These are phyloP conservation scores for Tympanuchus pallidicinctus DNA, from an alignment of 2,113 vertebrate species.

Conservation along the genomic window DNA sequence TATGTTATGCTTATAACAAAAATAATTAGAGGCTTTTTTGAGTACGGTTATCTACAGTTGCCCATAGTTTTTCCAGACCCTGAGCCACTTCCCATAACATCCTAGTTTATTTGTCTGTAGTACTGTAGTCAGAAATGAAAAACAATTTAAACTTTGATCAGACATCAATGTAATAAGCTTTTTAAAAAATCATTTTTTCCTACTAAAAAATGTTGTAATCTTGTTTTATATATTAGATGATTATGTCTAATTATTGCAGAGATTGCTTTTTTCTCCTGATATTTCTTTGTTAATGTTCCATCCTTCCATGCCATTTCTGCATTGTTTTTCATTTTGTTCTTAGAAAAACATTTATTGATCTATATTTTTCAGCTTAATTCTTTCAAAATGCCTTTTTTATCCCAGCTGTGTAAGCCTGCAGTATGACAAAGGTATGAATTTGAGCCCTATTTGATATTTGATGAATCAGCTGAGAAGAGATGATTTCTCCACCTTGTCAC, in stretches of 20 bases:
- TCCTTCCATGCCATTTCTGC: background rate
- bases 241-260: background rate
- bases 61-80: background rate
- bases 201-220: background rate
- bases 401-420: background rate
- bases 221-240: background rate
- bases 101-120: background rate
- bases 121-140: background rate
- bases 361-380: background rate
- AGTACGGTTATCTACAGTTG: background rate
- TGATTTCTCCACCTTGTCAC: conserved; percentile 2
- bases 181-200: background rate
- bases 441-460: background rate
- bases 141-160: background rate
- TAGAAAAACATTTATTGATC: background rate
- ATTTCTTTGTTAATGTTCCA: background rate
- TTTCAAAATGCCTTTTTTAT: background rate
- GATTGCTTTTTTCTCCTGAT: background rate
- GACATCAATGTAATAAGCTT: background rate
- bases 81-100: background rate
- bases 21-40: background rate
- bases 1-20: background rate
- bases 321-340: background rate
- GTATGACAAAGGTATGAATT: background rate
- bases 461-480: background rate